Conservation (phyloP, 2,113 vertebrate genomes). For the Zosterops japonicus region DNA sequence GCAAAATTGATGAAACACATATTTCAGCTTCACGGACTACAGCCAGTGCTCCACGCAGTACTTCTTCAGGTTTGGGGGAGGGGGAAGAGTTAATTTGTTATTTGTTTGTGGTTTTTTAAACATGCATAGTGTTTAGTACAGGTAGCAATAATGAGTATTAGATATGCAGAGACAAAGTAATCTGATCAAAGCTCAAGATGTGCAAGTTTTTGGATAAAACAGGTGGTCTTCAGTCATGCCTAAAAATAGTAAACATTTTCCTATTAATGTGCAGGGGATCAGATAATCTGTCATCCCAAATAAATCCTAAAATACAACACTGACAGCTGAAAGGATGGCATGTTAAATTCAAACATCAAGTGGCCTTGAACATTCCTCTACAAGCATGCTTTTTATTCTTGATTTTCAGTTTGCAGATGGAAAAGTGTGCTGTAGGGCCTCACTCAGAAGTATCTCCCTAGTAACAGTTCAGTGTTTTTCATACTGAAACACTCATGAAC, state of each 20-base stretch:
- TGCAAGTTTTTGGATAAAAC: not conserved
- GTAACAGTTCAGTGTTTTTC: not conserved
- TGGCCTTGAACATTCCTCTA: not conserved
- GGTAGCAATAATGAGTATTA: not conserved
- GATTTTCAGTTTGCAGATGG: not conserved
- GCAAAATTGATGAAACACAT: not conserved
- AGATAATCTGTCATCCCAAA: not conserved
- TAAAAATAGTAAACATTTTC: not conserved
- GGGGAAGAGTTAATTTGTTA: not conserved
- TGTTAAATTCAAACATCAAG: not conserved
- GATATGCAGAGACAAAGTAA: not conserved
- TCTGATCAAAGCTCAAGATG: not conserved
- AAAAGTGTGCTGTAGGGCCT: not conserved
- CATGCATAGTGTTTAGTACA: fast-evolving
- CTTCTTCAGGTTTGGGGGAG: not conserved
- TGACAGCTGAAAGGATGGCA: not conserved
- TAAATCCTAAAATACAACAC: not conserved
- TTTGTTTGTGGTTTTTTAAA: not conserved
- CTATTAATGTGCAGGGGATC: not conserved
- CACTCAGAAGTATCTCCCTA: not conserved
- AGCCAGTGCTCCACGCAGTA: not conserved
- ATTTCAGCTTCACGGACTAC: not conserved
- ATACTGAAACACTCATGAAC: not conserved
- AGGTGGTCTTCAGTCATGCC: not conserved
- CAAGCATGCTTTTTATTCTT: not conserved